phyloP scores from a whole-genome alignment of 2,797 vertebrate species.

The Alcedo quadribrachys region DNA sequence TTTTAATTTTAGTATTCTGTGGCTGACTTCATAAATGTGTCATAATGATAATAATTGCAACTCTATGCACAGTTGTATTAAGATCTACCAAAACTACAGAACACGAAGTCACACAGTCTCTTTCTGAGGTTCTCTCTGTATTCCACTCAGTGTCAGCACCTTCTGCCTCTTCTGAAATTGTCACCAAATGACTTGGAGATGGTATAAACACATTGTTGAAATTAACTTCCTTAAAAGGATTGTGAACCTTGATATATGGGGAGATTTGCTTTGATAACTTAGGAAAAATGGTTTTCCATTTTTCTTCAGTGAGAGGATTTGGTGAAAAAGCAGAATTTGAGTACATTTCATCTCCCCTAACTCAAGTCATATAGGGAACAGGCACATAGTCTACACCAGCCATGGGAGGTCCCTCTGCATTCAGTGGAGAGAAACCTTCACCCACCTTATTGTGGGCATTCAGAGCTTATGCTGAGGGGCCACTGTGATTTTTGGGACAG shows the following conservation, averaged over 20 bases:
- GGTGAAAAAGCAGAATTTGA: background rate
- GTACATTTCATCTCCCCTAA: background rate
- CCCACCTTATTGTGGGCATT: background rate
- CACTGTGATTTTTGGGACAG: background rate
- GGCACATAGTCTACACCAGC: conserved; percentile 15
- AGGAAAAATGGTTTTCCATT: background rate
- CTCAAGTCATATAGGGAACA: background rate
- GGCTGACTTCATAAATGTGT: background rate
- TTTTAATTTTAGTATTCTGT: background rate
- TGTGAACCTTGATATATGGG: background rate
- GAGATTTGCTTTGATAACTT: background rate
- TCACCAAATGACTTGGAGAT: background rate
- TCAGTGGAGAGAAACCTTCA: conserved; percentile 45
- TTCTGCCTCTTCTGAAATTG: background rate
- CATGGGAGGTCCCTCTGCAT: conserved; percentile 61
- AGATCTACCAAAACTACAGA: background rate
- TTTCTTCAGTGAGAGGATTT: background rate
- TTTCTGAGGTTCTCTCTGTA: background rate
- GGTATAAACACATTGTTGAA: background rate
- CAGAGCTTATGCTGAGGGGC: background rate
- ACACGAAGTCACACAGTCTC: background rate
- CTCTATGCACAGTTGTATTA: background rate
- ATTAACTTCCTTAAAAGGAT: background rate
- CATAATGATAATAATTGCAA: background rate
- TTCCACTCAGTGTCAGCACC: background rate